A percentile compares a stretch with the other conserved stretches of the same genome.
These are phyloP conservation scores for Amblyornis subalaris DNA, from an alignment of 2,113 vertebrate species.

Conservation along the genomic window DNA sequence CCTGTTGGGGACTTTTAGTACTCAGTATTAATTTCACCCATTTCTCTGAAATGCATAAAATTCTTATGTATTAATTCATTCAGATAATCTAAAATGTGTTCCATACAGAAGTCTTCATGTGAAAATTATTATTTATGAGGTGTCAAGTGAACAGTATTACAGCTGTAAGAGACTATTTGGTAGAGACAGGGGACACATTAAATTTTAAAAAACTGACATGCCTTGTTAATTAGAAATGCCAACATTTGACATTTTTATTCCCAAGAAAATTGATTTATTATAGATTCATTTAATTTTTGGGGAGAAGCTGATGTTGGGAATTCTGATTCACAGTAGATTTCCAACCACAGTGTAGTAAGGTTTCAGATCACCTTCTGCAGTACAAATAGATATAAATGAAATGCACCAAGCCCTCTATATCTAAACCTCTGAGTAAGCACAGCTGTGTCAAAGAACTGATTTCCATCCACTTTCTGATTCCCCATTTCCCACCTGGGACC, in stretches of 20 bases:
- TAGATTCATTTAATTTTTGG: not conserved
- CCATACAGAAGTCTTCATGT: not conserved
- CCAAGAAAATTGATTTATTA: slow-evolving; percentile 12
- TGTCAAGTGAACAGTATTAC: not conserved
- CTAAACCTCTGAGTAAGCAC: not conserved
- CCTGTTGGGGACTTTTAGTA: not conserved
- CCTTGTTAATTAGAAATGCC: slow-evolving; percentile 13
- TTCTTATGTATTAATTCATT: not conserved
- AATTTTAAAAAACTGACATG: not conserved
- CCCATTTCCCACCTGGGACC: not conserved
- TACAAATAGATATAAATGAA: not conserved
- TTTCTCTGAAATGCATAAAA: not conserved
- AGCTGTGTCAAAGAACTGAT: not conserved
- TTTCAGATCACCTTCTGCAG: not conserved
- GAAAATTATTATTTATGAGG: slow-evolving; percentile 45
- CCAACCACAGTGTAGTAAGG: not conserved
- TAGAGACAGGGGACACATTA: not conserved
- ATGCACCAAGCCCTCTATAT: not conserved
- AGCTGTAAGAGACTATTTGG: not conserved
- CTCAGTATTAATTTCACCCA: not conserved
- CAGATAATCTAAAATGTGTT: not conserved
- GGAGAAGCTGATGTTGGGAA: not conserved
- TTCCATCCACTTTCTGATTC: not conserved
- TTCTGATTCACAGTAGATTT: not conserved
- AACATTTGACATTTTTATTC: slow-evolving; percentile 17